Evolutionary conservation across 2,797 vertebrate genomes (phyloP).

Genomic region (Eulemur mongoz): DNA sequence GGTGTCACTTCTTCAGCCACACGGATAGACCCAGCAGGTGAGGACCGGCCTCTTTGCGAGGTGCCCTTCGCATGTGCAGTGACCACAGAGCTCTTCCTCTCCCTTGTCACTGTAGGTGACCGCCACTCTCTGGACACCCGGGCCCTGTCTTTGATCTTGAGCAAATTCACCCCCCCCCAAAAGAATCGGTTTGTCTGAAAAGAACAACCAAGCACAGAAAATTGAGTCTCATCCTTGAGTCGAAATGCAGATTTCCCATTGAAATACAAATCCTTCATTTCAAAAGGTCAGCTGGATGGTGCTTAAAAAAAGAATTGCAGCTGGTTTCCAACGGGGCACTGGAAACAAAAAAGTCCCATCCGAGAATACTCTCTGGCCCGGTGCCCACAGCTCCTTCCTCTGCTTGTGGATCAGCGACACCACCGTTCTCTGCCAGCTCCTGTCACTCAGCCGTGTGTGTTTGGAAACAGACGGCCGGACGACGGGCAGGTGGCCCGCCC

Average conservation of each 20-base stretch:
- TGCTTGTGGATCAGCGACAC: background rate
- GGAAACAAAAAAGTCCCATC: conserved; percentile 64
- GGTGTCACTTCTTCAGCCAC: background rate
- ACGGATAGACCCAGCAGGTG: background rate
- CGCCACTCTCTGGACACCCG: background rate
- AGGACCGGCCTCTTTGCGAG: background rate
- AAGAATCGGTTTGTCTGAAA: conserved; percentile 48
- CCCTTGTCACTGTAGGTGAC: too few species aligned
- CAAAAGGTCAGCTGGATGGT: conserved; percentile 63
- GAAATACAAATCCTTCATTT: conserved; percentile 64
- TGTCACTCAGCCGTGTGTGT: background rate
- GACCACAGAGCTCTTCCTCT: background rate
- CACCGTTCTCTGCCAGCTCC: background rate
- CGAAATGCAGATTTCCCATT: conserved; percentile 66
- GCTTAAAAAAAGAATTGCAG: conserved; percentile 70
- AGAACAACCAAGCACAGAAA: conserved; percentile 64
- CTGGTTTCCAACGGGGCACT: conserved; percentile 65
- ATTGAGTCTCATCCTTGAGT: conserved; percentile 46
- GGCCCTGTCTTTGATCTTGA: conserved; percentile 22
- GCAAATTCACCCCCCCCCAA: background rate
- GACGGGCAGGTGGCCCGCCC: background rate
- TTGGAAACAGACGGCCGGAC: background rate
- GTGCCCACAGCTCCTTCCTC: conserved; percentile 48
- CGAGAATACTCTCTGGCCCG: conserved; percentile 63
- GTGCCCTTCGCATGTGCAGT: fast-evolving